Evolutionary conservation across 2,888 invertebrate genomes (phyloP), one percentile per base, ranked within the genome.

Genomic region (Sicus ferrugineus): DNA sequence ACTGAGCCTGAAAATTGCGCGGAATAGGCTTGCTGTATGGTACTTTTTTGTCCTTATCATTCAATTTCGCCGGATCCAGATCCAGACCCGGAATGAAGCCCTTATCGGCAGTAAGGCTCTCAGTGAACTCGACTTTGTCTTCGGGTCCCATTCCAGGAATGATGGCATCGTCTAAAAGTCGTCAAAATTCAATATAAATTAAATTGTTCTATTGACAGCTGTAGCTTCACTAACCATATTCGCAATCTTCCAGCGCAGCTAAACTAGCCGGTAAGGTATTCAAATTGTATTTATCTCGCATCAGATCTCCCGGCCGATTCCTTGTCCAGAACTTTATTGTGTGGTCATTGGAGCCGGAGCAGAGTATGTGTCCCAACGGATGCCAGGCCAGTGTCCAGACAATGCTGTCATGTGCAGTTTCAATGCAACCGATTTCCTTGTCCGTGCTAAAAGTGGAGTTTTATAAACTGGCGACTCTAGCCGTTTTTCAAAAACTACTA

Each of bases 321-420:
- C 99, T 88, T 2, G 99, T 98, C 99, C 99, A 99, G 87, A 99
- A 99, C 87, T 99, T 99, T 28, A 92, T 94, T 30, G 98, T 96
- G 81, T 99, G 98, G 86, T 99, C 99, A 86, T 99, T 99, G n/a
- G 98, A 98, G 0, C 98, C 99, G 3, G 98, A 97, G 81, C 97
- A 98, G 38, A 99, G 88, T 78, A 99, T 98, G 81, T 99, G 99
- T 0, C 99, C 99, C 21, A 99, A 87, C 0, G 99, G 99, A 88
- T 99, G 99, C 99, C 99, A 99, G 34, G 97, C 97, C 81, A 99
- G 88, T 16, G 97, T 96, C 99, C 99, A 99, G 3, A 99, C 97
- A 81, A 98, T 97, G 80, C 96, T 97, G 85, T 99, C 99, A 86
- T 99, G 99, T 2, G 99, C 99, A 80, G 97, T 95, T 87, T 99